Conservation (phyloP, 2,113 vertebrate species). For the western clawed frog (Xenopus tropicalis) region DNA sequence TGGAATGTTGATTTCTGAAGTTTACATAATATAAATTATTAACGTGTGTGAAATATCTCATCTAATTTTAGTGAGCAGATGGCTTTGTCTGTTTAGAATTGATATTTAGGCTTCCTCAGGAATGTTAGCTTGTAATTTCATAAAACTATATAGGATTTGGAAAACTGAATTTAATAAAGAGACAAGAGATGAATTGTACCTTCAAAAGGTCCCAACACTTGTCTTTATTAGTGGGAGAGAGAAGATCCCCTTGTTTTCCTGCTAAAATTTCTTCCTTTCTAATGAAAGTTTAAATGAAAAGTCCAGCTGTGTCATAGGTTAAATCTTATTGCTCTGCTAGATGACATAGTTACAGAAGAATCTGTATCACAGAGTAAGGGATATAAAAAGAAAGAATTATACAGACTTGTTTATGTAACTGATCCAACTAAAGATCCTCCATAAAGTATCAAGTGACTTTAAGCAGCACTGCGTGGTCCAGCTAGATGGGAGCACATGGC, state of each 20-base stretch:
- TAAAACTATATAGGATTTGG: slow-evolving; percentile 75
- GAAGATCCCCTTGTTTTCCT: slow-evolving; percentile 55
- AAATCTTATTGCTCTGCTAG: slow-evolving; percentile 72
- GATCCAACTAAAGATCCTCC: too few relatives aligned
- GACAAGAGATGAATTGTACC: slow-evolving; percentile 78
- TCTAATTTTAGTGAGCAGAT: too few relatives aligned
- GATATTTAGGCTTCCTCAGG: slow-evolving; percentile 51
- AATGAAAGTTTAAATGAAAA: slow-evolving; percentile 84
- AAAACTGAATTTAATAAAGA: slow-evolving; percentile 83
- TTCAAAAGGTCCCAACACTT: slow-evolving; percentile 81
- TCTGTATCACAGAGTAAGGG: background rate
- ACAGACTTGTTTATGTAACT: too few relatives aligned
- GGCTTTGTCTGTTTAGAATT: slow-evolving; percentile 16
- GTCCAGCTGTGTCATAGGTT: slow-evolving; percentile 74
- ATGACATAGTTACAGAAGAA: slow-evolving; percentile 62
- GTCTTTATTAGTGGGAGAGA: slow-evolving; percentile 80
- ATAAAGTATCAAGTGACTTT: too few relatives aligned
- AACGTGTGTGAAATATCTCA: background rate
- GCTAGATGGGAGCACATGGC: too few relatives aligned
- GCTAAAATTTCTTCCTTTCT: slow-evolving; percentile 71
- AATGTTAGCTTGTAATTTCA: slow-evolving; percentile 81
- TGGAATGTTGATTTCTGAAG: too few relatives aligned
- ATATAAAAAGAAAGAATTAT: background rate
- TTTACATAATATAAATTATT: too few relatives aligned
- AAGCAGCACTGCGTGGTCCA: too few relatives aligned